A percentile compares a stretch with the other conserved stretches of the same genome.
Evolutionary conservation across 2,113 vertebrate species (phyloP).

Genomic region (Romanogobio albipinnatus): DNA sequence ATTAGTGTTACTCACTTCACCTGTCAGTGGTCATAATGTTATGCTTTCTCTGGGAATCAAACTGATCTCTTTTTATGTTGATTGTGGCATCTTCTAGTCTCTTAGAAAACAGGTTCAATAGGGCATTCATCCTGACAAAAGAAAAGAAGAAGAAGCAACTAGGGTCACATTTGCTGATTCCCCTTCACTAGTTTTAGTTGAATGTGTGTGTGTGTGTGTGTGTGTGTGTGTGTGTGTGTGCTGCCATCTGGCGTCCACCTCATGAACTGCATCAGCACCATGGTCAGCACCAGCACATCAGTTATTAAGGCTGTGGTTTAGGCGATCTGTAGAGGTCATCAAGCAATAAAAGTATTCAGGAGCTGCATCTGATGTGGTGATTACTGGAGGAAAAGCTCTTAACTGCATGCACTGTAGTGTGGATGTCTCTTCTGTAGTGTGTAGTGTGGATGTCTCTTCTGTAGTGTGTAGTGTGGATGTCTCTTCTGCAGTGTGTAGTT

Average conservation of each 20-base stretch:
- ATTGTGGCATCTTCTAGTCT: neutral
- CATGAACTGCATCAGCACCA: conserved; percentile 11
- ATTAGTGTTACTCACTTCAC: no score
- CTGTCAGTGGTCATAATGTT: no score
- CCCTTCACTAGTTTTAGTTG: neutral
- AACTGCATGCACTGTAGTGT: no score
- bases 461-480: no score
- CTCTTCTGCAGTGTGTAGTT: no score
- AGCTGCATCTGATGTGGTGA: neutral
- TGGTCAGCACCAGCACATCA: conserved; percentile 4
- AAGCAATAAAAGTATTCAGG: no score
- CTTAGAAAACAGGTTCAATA: no score
- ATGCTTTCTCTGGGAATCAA: neutral
- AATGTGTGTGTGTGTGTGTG: conserved; percentile 7
- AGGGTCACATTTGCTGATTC: neutral
- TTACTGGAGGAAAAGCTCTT: neutral
- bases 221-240: neutral
- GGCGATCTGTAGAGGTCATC: no score
- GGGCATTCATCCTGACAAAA: neutral
- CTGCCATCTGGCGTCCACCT: conserved; percentile 39
- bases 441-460: no score
- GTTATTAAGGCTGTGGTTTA: neutral
- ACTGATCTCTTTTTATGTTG: neutral
- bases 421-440: no score
- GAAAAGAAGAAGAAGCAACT: neutral